Base-by-base conservation (phyloP, 1,140 invertebrate species). In the Diachasma alloeum region DNA sequence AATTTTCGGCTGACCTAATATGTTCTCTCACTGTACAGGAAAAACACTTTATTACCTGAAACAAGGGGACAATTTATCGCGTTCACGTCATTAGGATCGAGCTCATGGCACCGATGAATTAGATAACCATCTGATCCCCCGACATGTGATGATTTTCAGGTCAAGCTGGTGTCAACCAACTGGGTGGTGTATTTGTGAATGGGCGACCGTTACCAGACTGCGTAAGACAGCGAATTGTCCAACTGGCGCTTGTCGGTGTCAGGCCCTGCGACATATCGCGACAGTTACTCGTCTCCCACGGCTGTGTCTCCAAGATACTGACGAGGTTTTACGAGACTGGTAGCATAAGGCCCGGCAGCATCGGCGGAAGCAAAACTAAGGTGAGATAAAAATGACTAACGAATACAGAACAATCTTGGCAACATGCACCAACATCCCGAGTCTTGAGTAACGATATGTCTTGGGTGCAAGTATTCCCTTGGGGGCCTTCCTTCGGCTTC, bases 281-380 rank as follows among this genome's bases (percentile, higher is more conserved):
- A 59, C 97, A 98, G 85, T 91, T 99, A 31, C 91, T 98, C 11
- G 98, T 99, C 8, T 98, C 97, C 0, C 97, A 99, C 86, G 98
- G 98, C 79, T 96, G 95, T 85, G 96, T 98, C n/a, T 98, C 96
- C 11, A 99, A 99, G 91, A 99, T 99, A 79, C 91, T 99, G 11
- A 98, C 97, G 3, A 92, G 98, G 76, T 99, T 98, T 90, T 98
- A 98, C 85, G 96, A 98, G 89, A 98, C 97, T 8, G 97, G 96
- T 0, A 97, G 96, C 59, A 97, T 98, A 72, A 92, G 96, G 82
- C 97, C 96, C 0, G 96, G 96, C 22, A 96, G 95, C 24, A 97
- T 97, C 80, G 96, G 96, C 19, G 95, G 96, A 46, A 96, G 94
- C 81, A 97, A 97, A 88, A 96, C 95, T n/a, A 97, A 97, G 93